phyloP scores from a whole-genome alignment of 2,888 invertebrate genomes.

The Melinaea marsaeus region DNA sequence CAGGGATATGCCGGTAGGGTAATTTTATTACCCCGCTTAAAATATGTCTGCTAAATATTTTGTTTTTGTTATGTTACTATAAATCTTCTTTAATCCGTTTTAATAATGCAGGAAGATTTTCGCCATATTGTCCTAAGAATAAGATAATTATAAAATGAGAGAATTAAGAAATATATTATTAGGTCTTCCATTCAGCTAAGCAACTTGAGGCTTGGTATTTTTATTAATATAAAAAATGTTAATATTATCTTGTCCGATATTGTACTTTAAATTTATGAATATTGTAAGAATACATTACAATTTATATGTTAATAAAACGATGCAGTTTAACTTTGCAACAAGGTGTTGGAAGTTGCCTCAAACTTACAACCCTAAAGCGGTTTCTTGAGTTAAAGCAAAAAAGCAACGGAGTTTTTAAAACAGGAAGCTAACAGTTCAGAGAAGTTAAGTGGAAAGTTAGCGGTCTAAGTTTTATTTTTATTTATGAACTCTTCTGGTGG shows the following conservation, averaged over 20 bases:
- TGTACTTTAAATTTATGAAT: background rate
- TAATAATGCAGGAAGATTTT: conserved; percentile 29
- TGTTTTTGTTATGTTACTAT: conserved; percentile 19
- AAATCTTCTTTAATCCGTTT: conserved; percentile 23
- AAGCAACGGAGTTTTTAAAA: conserved; percentile 67
- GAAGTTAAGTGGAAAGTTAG: conserved; percentile 74
- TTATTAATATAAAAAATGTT: too few relatives aligned
- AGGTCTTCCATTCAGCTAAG: too few relatives aligned
- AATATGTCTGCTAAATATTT: conserved; percentile 28
- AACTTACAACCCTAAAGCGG: conserved; percentile 68
- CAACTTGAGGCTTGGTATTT: too few relatives aligned
- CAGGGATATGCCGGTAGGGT: conserved; percentile 39
- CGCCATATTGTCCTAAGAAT: background rate
- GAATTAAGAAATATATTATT: too few relatives aligned
- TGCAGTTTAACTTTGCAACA: conserved; percentile 44
- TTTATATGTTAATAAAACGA: conserved; percentile 34
- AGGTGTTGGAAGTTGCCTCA: conserved; percentile 69
- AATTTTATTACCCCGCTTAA: conserved; percentile 43
- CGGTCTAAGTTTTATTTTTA: conserved; percentile 58
- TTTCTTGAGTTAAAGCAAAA: conserved; percentile 59
- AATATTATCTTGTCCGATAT: background rate
- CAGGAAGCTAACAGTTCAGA: conserved; percentile 72
- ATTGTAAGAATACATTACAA: conserved; percentile 11
- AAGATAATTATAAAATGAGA: too few relatives aligned
- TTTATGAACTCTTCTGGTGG: conserved; percentile 57